These are phyloP conservation scores for Chaetodon auriga DNA, from an alignment of 2,113 vertebrate species.

Conservation along the genomic window DNA sequence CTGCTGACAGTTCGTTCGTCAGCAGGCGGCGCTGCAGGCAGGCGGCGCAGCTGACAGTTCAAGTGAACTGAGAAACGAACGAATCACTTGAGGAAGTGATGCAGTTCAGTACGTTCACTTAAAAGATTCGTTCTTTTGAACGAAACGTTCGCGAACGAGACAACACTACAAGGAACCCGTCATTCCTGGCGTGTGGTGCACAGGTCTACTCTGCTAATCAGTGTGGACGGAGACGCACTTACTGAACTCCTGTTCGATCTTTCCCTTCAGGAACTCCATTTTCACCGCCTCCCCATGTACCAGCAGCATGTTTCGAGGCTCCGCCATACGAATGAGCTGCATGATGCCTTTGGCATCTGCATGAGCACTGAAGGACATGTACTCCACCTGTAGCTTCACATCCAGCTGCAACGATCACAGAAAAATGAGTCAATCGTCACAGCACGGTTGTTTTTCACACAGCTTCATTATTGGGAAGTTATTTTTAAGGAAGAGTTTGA, in stretches of 20 bases:
- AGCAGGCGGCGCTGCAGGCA: no score
- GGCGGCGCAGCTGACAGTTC: no score
- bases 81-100: no score
- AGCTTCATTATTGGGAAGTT: background rate
- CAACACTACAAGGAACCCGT: background rate
- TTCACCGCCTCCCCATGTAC: slow-evolving; percentile 97
- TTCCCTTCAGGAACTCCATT: slow-evolving; percentile 98
- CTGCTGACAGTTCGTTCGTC: no score
- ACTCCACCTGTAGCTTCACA: slow-evolving; percentile 98
- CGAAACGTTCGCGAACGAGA: no score
- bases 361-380: slow-evolving; percentile 99
- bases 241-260: slow-evolving; percentile 98
- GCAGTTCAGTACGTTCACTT: no score
- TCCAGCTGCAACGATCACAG: slow-evolving; percentile 85
- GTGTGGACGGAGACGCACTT: slow-evolving; percentile 27
- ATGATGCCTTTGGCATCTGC: slow-evolving; percentile 98
- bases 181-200: no score
- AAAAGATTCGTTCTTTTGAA: no score
- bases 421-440: background rate
- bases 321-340: slow-evolving; percentile 97
- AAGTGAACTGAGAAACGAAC: no score
- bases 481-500: background rate
- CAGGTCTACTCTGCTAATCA: background rate
- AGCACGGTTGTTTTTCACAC: background rate
- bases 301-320: slow-evolving; percentile 92